Percentiles rank a stretch among this genome's conserved stretches.
phyloP scores from a whole-genome alignment of 2,797 vertebrate genomes.

The Agapornis canus region DNA sequence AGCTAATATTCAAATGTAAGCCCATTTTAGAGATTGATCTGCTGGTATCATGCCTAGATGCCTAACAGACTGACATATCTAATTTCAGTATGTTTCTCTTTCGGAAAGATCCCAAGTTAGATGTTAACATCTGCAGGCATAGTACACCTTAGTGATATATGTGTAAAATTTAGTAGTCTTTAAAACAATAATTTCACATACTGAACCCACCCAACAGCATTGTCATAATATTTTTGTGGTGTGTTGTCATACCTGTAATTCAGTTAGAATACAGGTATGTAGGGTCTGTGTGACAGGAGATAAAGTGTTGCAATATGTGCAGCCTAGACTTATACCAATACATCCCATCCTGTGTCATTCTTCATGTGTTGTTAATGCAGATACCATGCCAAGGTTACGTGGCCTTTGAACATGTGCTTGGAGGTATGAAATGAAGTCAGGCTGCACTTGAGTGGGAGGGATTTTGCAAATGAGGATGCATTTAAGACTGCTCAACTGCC shows the following conservation, averaged over 20 bases:
- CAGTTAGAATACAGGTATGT: not conserved
- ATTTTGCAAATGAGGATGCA: not conserved
- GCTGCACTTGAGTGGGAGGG: not conserved
- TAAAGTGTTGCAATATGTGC: not conserved
- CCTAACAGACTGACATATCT: not conserved
- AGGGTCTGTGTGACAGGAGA: not conserved
- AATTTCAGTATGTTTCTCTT: not conserved
- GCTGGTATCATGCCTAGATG: not conserved
- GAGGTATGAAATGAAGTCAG: not conserved
- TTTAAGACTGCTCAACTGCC: not conserved
- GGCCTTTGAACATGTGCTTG: not conserved
- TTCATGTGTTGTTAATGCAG: not conserved
- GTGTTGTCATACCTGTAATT: not conserved
- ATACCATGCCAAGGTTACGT: not conserved
- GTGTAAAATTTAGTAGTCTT: not conserved
- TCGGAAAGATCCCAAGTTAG: not conserved
- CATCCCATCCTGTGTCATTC: not conserved
- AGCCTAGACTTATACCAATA: fast-evolving
- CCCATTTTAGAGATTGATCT: not conserved
- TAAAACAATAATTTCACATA: not conserved
- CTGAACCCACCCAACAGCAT: not conserved
- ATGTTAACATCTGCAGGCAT: not conserved
- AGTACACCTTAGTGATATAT: not conserved
- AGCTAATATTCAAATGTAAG: not conserved
- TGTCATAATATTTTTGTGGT: not conserved